phyloP scores from a whole-genome alignment of 2,888 invertebrate genomes.

The Isotomurus palustris region DNA sequence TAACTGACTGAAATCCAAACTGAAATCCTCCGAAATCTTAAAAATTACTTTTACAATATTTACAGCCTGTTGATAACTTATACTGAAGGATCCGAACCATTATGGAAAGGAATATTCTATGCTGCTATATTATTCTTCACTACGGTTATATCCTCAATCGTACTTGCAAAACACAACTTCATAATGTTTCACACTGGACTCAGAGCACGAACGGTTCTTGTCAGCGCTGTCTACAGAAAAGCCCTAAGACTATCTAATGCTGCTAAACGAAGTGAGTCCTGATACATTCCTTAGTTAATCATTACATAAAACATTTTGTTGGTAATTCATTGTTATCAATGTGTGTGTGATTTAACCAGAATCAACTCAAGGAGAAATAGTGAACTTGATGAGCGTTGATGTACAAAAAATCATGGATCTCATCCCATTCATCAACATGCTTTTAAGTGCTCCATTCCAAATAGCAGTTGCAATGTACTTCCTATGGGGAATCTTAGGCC shows the following conservation, averaged over 20 bases:
- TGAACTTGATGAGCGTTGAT: constrained; percentile 87
- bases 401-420: constrained; percentile 83
- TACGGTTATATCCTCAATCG: constrained; percentile 52
- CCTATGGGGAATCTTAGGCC: constrained; percentile 63
- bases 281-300: too few relatives aligned
- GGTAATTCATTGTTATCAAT: too few relatives aligned
- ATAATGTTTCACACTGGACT: constrained; percentile 53
- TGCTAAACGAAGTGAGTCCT: constrained; percentile 32
- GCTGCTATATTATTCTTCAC: constrained; percentile 52
- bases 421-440: constrained; percentile 77
- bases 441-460: constrained; percentile 85
- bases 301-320: too few relatives aligned
- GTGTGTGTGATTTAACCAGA: too few relatives aligned
- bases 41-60: neutral
- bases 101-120: constrained; percentile 55
- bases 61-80: constrained; percentile 40
- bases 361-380: constrained; percentile 84
- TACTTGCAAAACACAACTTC: constrained; percentile 55
- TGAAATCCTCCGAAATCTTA: neutral
- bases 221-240: constrained; percentile 53
- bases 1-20: too few relatives aligned
- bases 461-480: constrained; percentile 78
- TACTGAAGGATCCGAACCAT: constrained; percentile 43
- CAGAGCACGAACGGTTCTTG: constrained; percentile 52
- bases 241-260: constrained; percentile 31